These are phyloP conservation scores for Myrmecobius fasciatus DNA, from an alignment of 2,113 vertebrate genomes.

Conservation along the genomic window DNA sequence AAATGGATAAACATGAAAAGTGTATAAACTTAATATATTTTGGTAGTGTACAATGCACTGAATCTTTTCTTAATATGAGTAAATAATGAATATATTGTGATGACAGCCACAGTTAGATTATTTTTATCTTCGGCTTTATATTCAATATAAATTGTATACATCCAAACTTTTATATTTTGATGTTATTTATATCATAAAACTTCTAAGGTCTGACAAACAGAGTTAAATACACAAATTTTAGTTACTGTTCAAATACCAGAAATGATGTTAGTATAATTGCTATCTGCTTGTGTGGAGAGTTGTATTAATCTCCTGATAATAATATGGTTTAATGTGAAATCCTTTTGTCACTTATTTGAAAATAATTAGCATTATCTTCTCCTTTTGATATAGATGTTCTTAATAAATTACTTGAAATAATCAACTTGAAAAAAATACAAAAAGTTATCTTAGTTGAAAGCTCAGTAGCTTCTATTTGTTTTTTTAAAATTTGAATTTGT, in stretches of 20 bases:
- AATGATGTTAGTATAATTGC: constrained; percentile 77
- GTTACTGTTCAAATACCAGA: constrained; percentile 71
- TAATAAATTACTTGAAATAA: constrained; percentile 78
- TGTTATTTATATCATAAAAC: constrained; percentile 60
- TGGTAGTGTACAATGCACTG: not conserved
- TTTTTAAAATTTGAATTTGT: not conserved
- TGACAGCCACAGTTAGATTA: not conserved
- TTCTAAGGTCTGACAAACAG: constrained; percentile 69
- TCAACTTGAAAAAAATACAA: constrained; percentile 73
- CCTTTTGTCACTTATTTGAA: constrained; percentile 77
- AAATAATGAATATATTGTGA: constrained; percentile 1
- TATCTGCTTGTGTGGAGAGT: constrained; percentile 71
- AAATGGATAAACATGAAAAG: not conserved
- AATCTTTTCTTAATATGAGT: not conserved
- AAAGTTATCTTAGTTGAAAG: constrained; percentile 69
- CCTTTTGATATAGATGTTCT: constrained; percentile 74
- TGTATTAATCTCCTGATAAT: constrained; percentile 78
- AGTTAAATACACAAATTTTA: constrained; percentile 71
- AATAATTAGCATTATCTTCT: constrained; percentile 79
- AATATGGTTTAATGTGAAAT: constrained; percentile 77
- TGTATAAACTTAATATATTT: not conserved
- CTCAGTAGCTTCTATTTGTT: constrained; percentile 66
- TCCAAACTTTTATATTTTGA: constrained; percentile 53
- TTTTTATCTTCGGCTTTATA: constrained; percentile 24
- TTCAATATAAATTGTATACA: not conserved